These are phyloP conservation scores for Drosophila macrothrix DNA, from an alignment of 2,888 invertebrate species.

Conservation along the genomic window DNA sequence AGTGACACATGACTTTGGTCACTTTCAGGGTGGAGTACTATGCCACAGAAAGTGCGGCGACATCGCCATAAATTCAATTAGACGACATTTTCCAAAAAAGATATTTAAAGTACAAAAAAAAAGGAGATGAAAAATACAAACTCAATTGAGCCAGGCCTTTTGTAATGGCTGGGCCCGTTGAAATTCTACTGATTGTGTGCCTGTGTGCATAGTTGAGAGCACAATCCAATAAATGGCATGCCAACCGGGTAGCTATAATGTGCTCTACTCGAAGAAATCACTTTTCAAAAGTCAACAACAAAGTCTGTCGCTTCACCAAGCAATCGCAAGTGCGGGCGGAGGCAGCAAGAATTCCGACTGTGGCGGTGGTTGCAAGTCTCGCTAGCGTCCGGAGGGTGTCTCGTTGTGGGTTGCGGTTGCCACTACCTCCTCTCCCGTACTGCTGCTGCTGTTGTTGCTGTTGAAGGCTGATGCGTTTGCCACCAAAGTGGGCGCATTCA, in stretches of 20 bases:
- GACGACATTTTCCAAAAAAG: slow-evolving; percentile 41
- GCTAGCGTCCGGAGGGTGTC: slow-evolving; percentile 58
- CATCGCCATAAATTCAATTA: slow-evolving; percentile 48
- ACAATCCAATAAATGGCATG: slow-evolving; percentile 77
- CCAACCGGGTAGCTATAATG: slow-evolving; percentile 73
- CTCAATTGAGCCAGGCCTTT: slow-evolving; percentile 55
- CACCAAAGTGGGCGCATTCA: slow-evolving; percentile 84
- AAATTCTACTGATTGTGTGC: neutral
- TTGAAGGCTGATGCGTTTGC: slow-evolving; percentile 66
- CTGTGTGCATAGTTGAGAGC: slow-evolving; percentile 34
- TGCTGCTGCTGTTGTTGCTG: neutral
- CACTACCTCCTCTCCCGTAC: neutral
- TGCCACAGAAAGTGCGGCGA: slow-evolving; percentile 5
- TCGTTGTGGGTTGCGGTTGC: slow-evolving; percentile 62
- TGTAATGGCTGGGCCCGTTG: slow-evolving; percentile 33
- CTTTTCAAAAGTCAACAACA: slow-evolving; percentile 79
- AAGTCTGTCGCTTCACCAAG: slow-evolving; percentile 46
- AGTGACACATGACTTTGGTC: slow-evolving; percentile 2
- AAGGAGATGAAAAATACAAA: slow-evolving; percentile 21
- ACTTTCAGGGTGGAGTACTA: slow-evolving; percentile 14
- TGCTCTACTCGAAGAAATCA: slow-evolving; percentile 78
- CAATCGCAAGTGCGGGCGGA: neutral
- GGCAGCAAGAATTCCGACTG: slow-evolving; percentile 6
- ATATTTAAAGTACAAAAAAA: slow-evolving; percentile 19
- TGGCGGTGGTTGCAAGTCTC: slow-evolving; percentile 35